Conservation (phyloP, 2,888 invertebrate genomes). For the Kuschelorhynchus macadamiae region DNA sequence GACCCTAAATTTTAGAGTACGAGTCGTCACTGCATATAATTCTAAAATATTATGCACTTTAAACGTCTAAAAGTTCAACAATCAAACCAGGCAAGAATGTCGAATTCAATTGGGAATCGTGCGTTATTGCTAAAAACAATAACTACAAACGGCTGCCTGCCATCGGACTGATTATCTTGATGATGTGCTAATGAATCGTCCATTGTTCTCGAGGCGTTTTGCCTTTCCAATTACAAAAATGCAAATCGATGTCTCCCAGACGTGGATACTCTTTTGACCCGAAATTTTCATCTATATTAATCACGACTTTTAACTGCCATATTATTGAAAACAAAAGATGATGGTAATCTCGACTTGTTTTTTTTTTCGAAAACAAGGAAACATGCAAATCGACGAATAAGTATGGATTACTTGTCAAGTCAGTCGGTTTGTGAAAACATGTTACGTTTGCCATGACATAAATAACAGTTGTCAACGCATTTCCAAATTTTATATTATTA, state of each 20-base stretch:
- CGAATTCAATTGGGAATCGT: neutral
- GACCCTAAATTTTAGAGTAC: too few relatives aligned
- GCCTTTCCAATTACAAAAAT: slow-evolving; percentile 38
- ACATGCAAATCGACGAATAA: slow-evolving; percentile 28
- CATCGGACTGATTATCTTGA: slow-evolving; percentile 34
- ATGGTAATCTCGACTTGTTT: slow-evolving; percentile 21
- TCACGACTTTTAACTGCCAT: slow-evolving; percentile 26
- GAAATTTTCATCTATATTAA: slow-evolving; percentile 36
- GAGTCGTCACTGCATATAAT: too few relatives aligned
- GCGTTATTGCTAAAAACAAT: slow-evolving; percentile 15
- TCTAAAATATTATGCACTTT: too few relatives aligned
- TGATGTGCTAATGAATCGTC: slow-evolving; percentile 40
- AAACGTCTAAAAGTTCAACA: neutral
- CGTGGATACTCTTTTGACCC: slow-evolving; percentile 37
- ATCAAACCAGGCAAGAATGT: neutral
- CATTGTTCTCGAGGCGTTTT: slow-evolving; percentile 37
- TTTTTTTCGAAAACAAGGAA: slow-evolving; percentile 20
- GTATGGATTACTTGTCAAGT: slow-evolving; percentile 6
- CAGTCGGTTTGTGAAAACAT: too few relatives aligned
- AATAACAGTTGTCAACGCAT: too few relatives aligned
- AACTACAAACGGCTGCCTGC: neutral
- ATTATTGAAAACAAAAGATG: slow-evolving; percentile 41
- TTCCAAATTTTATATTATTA: too few relatives aligned
- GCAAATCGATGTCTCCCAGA: slow-evolving; percentile 33
- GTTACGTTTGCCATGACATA: too few relatives aligned